Evolutionary conservation across 2,888 invertebrate species (phyloP).

Genomic region (Gymnoscelis rufifasciata): DNA sequence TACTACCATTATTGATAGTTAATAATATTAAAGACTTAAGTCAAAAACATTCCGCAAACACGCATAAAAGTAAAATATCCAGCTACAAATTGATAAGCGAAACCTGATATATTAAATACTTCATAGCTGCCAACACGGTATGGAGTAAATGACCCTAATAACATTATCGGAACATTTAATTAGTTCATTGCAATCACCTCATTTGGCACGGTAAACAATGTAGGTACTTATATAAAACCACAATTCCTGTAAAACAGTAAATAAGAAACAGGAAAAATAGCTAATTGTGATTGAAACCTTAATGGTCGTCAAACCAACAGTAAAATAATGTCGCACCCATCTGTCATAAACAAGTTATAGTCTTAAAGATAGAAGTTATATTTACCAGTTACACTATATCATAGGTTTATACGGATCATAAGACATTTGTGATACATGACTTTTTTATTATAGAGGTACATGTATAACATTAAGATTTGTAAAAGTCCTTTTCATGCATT

Average conservation of each 20-base stretch:
- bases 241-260: constrained; percentile 22
- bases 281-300: constrained; percentile 45
- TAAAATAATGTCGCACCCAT: constrained; percentile 50
- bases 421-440: no score
- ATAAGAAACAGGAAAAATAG: constrained; percentile 35
- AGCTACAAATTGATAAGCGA: no score
- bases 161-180: constrained; percentile 6
- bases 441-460: no score
- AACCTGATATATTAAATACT: no score
- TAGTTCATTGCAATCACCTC: background rate
- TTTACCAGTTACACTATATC: no score
- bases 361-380: background rate
- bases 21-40: no score
- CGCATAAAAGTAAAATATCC: no score
- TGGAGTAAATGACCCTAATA: constrained; percentile 3
- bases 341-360: constrained; percentile 40
- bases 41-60: no score
- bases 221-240: background rate
- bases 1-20: no score
- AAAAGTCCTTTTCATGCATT: no score
- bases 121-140: background rate
- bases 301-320: constrained; percentile 43
- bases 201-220: constrained; percentile 11
- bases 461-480: no score
- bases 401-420: no score